A percentile compares a stretch with the other conserved stretches of the same genome.
These are phyloP conservation scores for Drosophila baimaii DNA, from an alignment of 1,140 invertebrate genomes.

Conservation along the genomic window DNA sequence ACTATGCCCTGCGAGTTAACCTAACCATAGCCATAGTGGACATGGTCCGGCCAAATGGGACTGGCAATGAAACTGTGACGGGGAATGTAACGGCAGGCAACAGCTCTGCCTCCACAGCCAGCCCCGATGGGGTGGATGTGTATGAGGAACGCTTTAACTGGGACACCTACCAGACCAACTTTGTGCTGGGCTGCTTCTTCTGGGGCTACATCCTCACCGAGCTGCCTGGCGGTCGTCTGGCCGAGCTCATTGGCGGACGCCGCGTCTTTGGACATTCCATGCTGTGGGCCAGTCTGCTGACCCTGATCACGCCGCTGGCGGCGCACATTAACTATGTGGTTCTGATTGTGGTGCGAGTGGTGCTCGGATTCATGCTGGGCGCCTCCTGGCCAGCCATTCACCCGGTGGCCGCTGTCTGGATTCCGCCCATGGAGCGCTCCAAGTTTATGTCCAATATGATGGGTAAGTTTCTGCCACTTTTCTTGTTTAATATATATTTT, in stretches of 20 bases:
- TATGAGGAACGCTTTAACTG: constrained; percentile 86
- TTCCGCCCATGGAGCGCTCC: constrained; percentile 94
- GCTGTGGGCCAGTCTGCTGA: constrained; percentile 91
- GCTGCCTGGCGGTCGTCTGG: constrained; percentile 92
- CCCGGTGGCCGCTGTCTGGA: constrained; percentile 95
- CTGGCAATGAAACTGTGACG: constrained; percentile 65
- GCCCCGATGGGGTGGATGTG: constrained; percentile 49
- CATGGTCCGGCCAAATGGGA: constrained; percentile 87
- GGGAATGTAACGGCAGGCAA: constrained; percentile 67
- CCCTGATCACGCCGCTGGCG: constrained; percentile 91
- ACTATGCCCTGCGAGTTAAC: constrained; percentile 94
- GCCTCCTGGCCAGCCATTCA: constrained; percentile 96
- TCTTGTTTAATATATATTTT: neutral
- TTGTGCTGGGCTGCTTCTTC: constrained; percentile 93
- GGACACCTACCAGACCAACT: constrained; percentile 90
- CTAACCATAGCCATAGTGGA: constrained; percentile 95
- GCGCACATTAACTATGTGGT: constrained; percentile 87
- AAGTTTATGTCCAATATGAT: constrained; percentile 95
- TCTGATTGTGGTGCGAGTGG: constrained; percentile 87
- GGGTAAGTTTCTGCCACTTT: constrained; percentile 85
- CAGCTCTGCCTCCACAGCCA: neutral
- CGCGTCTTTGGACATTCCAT: constrained; percentile 94
- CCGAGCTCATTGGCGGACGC: constrained; percentile 91
- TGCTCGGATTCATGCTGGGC: constrained; percentile 91
- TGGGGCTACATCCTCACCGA: constrained; percentile 95